Percentiles rank a stretch among this genome's conserved stretches.
Evolutionary conservation across 2,113 vertebrate species (phyloP).

Genomic region (Procavia capensis): DNA sequence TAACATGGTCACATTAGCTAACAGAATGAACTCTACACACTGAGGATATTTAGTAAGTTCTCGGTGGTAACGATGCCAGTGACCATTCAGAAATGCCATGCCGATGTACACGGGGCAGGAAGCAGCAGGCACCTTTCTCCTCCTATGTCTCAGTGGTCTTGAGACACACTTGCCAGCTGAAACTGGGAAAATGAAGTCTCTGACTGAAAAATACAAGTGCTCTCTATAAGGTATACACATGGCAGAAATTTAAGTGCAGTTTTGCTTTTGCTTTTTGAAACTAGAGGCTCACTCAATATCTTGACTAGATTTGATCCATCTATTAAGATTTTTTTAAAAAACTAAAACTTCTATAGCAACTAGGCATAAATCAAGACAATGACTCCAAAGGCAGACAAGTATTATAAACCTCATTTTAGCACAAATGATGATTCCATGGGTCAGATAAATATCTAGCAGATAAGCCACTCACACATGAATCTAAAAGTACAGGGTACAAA

Average conservation of each 20-base stretch:
- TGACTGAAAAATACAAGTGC: not conserved
- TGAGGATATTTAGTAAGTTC: not conserved
- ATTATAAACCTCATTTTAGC: not conserved
- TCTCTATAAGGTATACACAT: not conserved
- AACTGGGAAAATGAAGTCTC: not conserved
- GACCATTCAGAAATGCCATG: not conserved
- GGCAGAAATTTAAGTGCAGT: not conserved
- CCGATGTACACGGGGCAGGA: not conserved
- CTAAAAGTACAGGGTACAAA: not conserved
- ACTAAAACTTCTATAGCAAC: not conserved
- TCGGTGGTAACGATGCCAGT: fast-evolving
- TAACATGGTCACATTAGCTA: not conserved
- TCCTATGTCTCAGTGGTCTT: not conserved
- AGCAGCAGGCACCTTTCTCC: no score
- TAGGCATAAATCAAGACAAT: not conserved
- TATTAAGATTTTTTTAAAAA: not conserved
- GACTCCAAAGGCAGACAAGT: not conserved
- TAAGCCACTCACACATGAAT: not conserved
- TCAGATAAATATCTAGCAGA: not conserved
- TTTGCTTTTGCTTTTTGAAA: no score
- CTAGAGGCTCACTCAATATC: not conserved
- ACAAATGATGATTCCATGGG: not conserved
- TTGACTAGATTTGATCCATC: not conserved
- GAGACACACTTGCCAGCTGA: not conserved
- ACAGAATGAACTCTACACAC: not conserved